phyloP scores from a whole-genome alignment of 2,113 vertebrate genomes.

The Xenus cinereus region DNA sequence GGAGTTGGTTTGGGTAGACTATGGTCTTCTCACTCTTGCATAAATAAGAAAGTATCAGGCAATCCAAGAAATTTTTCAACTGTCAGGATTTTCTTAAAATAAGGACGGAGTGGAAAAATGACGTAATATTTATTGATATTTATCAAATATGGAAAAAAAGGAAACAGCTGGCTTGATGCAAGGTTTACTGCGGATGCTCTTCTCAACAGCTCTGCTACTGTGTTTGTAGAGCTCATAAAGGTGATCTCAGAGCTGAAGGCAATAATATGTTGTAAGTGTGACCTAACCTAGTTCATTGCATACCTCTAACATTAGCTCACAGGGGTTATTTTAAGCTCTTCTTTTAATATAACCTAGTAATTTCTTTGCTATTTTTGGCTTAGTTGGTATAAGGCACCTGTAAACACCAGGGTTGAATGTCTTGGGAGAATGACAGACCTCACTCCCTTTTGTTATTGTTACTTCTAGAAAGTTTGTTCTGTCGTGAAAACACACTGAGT shows the following conservation, averaged over 20 bases:
- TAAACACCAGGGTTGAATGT: background rate
- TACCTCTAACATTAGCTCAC: constrained; percentile 34
- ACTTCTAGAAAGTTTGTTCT: constrained; percentile 3
- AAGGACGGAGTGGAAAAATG: background rate
- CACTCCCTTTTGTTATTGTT: background rate
- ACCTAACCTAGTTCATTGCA: background rate
- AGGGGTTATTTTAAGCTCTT: constrained; percentile 33
- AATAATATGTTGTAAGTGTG: background rate
- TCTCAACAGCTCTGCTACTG: background rate
- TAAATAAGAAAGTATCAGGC: background rate
- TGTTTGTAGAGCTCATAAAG: constrained; percentile 10
- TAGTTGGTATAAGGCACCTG: background rate
- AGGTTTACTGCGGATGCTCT: background rate
- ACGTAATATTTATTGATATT: background rate
- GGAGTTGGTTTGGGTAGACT: background rate
- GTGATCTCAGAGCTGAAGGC: background rate
- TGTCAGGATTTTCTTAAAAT: background rate
- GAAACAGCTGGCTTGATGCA: background rate
- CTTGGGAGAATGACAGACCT: background rate
- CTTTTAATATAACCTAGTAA: constrained; percentile 56
- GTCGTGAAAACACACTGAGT: background rate
- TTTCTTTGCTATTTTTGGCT: constrained; percentile 56
- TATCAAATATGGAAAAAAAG: background rate
- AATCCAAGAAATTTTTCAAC: background rate
- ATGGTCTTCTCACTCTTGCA: background rate